These are phyloP conservation scores for Sycon ciliatum DNA, from an alignment of 37 sponge, comb jelly and placozoan species.

Conservation along the genomic window DNA sequence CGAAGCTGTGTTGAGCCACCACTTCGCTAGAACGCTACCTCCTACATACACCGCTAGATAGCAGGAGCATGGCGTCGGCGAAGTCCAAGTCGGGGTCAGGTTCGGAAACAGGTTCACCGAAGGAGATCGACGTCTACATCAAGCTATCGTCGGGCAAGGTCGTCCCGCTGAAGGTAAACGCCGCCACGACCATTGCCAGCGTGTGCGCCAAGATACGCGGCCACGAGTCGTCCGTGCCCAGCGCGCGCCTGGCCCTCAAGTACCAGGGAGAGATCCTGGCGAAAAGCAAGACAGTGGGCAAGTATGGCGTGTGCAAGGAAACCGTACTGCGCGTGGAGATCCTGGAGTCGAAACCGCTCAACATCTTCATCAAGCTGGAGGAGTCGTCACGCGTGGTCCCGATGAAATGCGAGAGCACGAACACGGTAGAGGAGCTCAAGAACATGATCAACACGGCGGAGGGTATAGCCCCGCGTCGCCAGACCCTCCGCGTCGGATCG, in stretches of 20 bases:
- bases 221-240: neutral
- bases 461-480: neutral
- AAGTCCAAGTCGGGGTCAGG: too few relatives aligned
- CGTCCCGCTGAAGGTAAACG: slow-evolving; percentile 12
- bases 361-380: neutral
- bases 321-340: neutral
- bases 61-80: too few relatives aligned
- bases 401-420: slow-evolving; percentile 1
- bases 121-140: slow-evolving; percentile 16
- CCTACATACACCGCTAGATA: too few relatives aligned
- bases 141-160: neutral
- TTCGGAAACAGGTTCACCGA: too few relatives aligned
- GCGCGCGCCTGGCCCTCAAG: neutral
- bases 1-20: too few relatives aligned
- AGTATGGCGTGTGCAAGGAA: slow-evolving; percentile 10
- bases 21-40: too few relatives aligned
- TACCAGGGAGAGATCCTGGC: neutral
- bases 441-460: neutral
- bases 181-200: neutral
- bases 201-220: neutral
- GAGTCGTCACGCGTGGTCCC: neutral
- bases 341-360: neutral
- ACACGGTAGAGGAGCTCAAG: neutral
- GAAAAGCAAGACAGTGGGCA: slow-evolving; percentile 5
- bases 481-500: neutral